Evolutionary conservation across 2,113 vertebrate genomes (phyloP).

Genomic region (Malurus cyaneus): DNA sequence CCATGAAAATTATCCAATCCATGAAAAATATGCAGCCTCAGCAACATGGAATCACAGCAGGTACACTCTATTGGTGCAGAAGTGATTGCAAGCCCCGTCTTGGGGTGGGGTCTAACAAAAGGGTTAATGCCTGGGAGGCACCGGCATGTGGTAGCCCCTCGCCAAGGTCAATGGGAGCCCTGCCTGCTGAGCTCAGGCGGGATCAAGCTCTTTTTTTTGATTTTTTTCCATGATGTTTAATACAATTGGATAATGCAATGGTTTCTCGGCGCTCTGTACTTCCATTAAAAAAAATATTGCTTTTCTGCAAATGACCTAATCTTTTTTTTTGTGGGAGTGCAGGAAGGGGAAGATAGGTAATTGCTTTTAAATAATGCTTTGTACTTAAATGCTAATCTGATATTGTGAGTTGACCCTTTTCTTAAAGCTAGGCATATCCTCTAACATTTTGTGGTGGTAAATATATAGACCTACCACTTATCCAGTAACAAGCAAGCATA

Average conservation of each 20-base stretch:
- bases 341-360: not conserved
- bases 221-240: conserved; percentile 52
- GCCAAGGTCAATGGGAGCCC: conserved; percentile 41
- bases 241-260: conserved; percentile 3
- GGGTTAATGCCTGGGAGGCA: conserved; percentile 37
- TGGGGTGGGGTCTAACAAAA: conserved; percentile 46
- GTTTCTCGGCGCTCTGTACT: not conserved
- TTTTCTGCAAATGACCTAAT: not conserved
- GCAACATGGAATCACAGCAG: conserved; percentile 24
- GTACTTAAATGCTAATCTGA: not conserved
- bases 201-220: conserved; percentile 9
- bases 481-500: not conserved
- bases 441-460: conserved; percentile 25
- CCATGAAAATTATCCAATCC: conserved; percentile 53
- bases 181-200: not conserved
- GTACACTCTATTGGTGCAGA: not conserved
- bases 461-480: conserved; percentile 14
- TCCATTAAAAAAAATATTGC: not conserved
- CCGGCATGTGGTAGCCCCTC: not conserved
- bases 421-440: not conserved
- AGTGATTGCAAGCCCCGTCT: not conserved
- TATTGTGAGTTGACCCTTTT: conserved; percentile 6
- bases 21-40: conserved; percentile 70
- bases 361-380: conserved; percentile 48
- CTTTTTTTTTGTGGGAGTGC: not conserved